A percentile compares a stretch with the other conserved stretches of the same genome.
Conservation (phyloP, 1,140 invertebrate genomes). For the Neotoxoptera formosana region DNA sequence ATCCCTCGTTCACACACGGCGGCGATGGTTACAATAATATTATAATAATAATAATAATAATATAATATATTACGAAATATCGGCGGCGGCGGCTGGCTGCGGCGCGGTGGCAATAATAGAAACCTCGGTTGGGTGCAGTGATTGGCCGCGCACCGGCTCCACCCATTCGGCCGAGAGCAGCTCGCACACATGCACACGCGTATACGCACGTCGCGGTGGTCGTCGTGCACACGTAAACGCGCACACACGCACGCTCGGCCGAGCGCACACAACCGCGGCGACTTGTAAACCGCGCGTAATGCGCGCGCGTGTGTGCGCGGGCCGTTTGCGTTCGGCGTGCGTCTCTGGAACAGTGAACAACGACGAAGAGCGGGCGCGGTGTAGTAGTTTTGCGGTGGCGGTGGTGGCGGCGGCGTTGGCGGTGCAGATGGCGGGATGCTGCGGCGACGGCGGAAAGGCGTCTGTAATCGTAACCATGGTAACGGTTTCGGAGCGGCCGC, state of each 20-base stretch:
- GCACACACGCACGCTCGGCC: neutral
- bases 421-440: neutral
- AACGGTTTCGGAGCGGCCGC: neutral
- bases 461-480: conserved; percentile 34
- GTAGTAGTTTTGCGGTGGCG: no score
- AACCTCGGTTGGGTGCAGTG: conserved; percentile 56
- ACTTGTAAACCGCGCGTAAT: neutral
- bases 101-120: conserved; percentile 30
- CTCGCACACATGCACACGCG: neutral
- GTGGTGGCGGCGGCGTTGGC: neutral
- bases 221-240: neutral
- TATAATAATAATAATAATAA: no score
- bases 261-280: neutral
- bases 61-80: neutral
- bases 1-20: neutral
- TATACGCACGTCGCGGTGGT: no score
- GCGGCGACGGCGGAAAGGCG: neutral
- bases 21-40: neutral
- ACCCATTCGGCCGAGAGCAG: conserved; percentile 26
- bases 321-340: neutral
- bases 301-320: neutral
- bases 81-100: neutral
- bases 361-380: neutral
- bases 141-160: conserved; percentile 52
- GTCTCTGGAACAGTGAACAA: neutral